Conservation (phyloP, 2,113 vertebrate species). For the Spilogale gracilis region DNA sequence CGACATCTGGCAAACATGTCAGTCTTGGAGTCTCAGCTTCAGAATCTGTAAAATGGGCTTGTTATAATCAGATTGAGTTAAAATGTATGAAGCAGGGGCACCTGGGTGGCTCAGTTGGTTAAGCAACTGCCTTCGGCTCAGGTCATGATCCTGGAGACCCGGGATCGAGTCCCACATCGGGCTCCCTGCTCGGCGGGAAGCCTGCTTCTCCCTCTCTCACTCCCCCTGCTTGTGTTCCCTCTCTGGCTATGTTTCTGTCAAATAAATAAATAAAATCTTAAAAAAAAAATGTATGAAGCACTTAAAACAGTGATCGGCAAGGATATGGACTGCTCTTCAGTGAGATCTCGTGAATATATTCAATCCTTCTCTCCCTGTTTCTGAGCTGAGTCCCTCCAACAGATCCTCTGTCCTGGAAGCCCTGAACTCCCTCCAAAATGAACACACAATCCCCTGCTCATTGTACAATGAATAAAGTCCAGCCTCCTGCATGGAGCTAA, state of each 20-base stretch:
- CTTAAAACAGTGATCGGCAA: neutral
- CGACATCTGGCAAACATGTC: neutral
- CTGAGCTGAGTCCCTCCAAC: neutral
- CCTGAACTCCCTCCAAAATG: neutral
- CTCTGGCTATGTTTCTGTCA: too few relatives aligned
- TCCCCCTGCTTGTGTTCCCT: too few relatives aligned
- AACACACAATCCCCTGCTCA: neutral
- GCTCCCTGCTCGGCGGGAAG: too few relatives aligned
- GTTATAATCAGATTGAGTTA: neutral
- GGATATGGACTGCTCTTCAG: neutral
- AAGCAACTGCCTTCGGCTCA: too few relatives aligned
- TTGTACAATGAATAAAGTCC: neutral
- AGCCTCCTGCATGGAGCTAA: neutral
- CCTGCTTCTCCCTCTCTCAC: too few relatives aligned
- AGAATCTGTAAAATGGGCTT: neutral
- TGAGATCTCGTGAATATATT: neutral
- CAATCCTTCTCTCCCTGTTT: neutral
- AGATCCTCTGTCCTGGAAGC: neutral
- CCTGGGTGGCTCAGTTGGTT: too few relatives aligned
- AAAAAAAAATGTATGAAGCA: neutral
- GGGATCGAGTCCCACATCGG: too few relatives aligned
- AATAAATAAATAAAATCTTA: too few relatives aligned
- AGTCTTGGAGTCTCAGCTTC: neutral
- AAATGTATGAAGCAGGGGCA: neutral
- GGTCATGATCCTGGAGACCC: too few relatives aligned